These are phyloP conservation scores for Rotaria sp. DNA, from an alignment of 2,888 invertebrate genomes.

Conservation along the genomic window DNA sequence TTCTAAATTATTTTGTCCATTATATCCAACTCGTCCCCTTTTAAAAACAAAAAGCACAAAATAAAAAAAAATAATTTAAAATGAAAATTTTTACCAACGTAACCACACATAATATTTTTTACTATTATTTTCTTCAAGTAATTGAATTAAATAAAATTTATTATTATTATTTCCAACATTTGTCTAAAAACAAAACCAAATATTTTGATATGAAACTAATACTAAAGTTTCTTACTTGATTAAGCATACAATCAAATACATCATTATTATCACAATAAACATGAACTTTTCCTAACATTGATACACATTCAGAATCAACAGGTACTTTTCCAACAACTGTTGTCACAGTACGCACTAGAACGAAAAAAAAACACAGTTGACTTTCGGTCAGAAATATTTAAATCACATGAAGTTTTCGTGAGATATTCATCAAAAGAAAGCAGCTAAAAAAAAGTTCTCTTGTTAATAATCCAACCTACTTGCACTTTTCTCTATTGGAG, in stretches of 20 bases:
- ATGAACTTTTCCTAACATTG: constrained; percentile 22
- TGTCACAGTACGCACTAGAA: constrained; percentile 13
- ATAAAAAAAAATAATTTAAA: background rate
- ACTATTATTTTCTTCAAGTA: constrained; percentile 54
- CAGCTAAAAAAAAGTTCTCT: too few relatives aligned
- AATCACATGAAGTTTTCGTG: too few relatives aligned
- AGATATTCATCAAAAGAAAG: too few relatives aligned
- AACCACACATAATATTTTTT: constrained; percentile 57
- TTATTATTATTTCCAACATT: constrained; percentile 59
- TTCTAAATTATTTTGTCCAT: constrained; percentile 56
- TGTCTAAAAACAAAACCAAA: constrained; percentile 51
- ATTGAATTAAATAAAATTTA: constrained; percentile 59
- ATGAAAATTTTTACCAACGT: constrained; percentile 49
- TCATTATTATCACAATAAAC: constrained; percentile 34
- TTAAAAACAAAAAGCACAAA: background rate
- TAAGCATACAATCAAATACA: constrained; percentile 39
- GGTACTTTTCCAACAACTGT: constrained; percentile 37
- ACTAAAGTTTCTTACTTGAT: constrained; percentile 35
- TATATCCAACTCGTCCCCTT: constrained; percentile 59
- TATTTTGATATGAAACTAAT: too few relatives aligned
- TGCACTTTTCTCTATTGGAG: background rate
- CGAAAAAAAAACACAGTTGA: background rate
- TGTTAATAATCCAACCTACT: too few relatives aligned
- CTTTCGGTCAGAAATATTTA: too few relatives aligned
- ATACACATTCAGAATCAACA: constrained; percentile 35